A percentile compares a stretch with the other conserved stretches of the same genome.
phyloP scores from a whole-genome alignment of 1,140 invertebrate species.

The Aethina tumida region DNA sequence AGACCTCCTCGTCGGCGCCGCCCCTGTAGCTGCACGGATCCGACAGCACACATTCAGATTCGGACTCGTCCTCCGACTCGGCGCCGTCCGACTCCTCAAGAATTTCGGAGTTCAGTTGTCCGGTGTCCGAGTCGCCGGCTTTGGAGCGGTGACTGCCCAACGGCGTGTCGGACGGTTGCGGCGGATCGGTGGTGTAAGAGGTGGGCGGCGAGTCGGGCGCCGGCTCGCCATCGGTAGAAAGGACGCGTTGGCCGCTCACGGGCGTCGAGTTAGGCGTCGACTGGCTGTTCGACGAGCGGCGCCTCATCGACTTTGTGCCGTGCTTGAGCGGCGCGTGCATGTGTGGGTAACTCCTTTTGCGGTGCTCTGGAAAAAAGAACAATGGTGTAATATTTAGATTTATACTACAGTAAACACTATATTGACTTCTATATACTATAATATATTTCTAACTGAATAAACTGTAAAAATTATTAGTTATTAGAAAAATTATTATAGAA shows the following conservation, averaged over 20 bases:
- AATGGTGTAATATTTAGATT: too few relatives aligned
- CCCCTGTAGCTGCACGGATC: constrained; percentile 28
- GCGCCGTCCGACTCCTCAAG: constrained; percentile 15
- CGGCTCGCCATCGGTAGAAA: constrained; percentile 40
- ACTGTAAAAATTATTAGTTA: too few relatives aligned
- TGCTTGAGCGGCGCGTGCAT: constrained; percentile 52
- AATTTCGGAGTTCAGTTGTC: constrained; percentile 21
- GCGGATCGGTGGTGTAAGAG: constrained; percentile 12
- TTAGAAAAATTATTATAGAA: too few relatives aligned
- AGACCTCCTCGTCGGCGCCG: constrained; percentile 10
- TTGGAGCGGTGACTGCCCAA: constrained; percentile 20
- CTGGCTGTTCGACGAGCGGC: constrained; percentile 24
- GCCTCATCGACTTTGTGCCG: constrained; percentile 34
- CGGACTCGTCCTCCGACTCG: constrained; percentile 20
- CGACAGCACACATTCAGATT: constrained; percentile 33
- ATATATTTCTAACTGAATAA: too few relatives aligned
- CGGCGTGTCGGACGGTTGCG: constrained; percentile 18
- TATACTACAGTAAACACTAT: too few relatives aligned
- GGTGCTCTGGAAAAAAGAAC: constrained; percentile 44
- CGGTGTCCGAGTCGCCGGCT: constrained; percentile 26
- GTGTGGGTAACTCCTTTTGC: constrained; percentile 55
- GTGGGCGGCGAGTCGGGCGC: constrained; percentile 38
- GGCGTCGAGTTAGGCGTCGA: constrained; percentile 30
- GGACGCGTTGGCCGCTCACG: too few relatives aligned
- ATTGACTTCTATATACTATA: too few relatives aligned